Evolutionary conservation across 2,113 vertebrate species (phyloP), one percentile per base, ranked within the genome.

Genomic region (Rhizomys pruinosus): DNA sequence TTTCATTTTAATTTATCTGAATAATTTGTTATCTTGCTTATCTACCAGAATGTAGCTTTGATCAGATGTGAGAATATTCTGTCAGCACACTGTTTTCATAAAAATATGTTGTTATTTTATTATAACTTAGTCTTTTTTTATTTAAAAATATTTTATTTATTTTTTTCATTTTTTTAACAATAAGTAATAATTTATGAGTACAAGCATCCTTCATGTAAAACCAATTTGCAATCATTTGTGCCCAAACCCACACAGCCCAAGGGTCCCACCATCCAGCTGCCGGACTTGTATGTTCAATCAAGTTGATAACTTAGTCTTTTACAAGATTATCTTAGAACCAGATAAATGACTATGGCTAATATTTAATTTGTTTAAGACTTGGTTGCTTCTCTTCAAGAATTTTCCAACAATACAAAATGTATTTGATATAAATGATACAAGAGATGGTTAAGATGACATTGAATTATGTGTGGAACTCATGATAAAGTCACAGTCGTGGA

Each of bases 31-130:
- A 87, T 71, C 34, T 23, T 77, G 12, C 29, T 66, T 72, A 44
- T 73, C 55, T 89, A 7, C 39, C 86, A 47, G 25, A 86, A 93
- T 90, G 16, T 94, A 66, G 86, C 34, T 96, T 69, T 93, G 42
- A 82, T 66, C n/a, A 90, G 39, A 79, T 88, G 25, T 63, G 52
- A 84, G 37, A 74, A 79, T 63, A 5, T 4, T 89, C 79, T 91
- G 52, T 37, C 39, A 73, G 55, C 55, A 91, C 77, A 93, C 84
- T 32, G 23, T 42, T 74, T 61, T 59, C 22, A 7, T 22, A 78
- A 5, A 78, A 55, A 63, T 6, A 13, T 27, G 17, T 85, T 39
- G 73, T 94, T 72, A 90, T n/a, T n/a, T n/a, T n/a, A n/a, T n/a
- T n/a, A 52, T 44, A 92, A 81, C 12, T 78, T 59, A 68, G n/a